Evolutionary conservation across 2,888 invertebrate genomes (phyloP).

Genomic region (Kuschelorhynchus macadamiae): DNA sequence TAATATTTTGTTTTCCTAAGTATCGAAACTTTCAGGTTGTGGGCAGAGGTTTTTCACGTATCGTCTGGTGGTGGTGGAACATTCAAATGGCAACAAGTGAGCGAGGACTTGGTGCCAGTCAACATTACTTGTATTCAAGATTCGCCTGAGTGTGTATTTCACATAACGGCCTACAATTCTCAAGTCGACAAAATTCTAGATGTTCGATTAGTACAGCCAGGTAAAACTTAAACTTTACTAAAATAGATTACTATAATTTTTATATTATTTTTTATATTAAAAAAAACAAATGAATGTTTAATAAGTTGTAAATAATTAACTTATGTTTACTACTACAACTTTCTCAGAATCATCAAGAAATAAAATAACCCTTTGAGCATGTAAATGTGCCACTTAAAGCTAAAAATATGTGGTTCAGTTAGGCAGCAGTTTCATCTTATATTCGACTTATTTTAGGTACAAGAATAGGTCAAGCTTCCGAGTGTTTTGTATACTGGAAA

Average conservation of each 20-base stretch:
- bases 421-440: no score
- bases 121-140: slow-evolving; percentile 98
- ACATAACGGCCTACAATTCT: slow-evolving; percentile 98
- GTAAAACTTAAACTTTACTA: slow-evolving; percentile 70
- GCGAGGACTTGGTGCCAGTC: slow-evolving; percentile 97
- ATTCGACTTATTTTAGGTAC: slow-evolving; percentile 88
- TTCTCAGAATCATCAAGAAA: no score
- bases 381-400: no score
- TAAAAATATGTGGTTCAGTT: no score
- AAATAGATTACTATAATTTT: background rate
- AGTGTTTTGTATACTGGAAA: slow-evolving; percentile 99
- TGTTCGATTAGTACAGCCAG: slow-evolving; percentile 96
- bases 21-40: slow-evolving; percentile 84
- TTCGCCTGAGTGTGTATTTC: slow-evolving; percentile 96
- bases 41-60: slow-evolving; percentile 99
- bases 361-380: no score
- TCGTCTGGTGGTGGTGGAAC: slow-evolving; percentile 93
- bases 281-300: no score
- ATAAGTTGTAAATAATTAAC: no score
- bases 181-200: slow-evolving; percentile 99
- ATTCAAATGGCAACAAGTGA: slow-evolving; percentile 98
- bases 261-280: background rate
- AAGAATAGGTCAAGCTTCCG: slow-evolving; percentile 96
- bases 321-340: no score
- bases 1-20: no score